These are phyloP conservation scores for Nicator chloris DNA, from an alignment of 2,113 vertebrate genomes.

Conservation along the genomic window DNA sequence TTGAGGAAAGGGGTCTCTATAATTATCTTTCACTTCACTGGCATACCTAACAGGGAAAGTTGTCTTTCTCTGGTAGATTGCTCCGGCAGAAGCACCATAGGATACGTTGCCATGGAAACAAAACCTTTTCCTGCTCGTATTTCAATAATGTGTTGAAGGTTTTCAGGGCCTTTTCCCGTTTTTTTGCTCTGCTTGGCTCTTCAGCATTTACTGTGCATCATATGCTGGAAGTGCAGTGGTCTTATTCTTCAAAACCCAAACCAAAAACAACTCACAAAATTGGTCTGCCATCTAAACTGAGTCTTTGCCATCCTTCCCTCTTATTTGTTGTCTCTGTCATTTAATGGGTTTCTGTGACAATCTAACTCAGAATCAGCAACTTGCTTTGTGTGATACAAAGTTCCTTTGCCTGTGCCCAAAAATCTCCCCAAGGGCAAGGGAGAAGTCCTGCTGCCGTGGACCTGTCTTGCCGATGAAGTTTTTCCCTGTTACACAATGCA, in stretches of 20 bases:
- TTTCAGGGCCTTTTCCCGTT: slow-evolving; percentile 11
- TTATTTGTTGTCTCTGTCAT: slow-evolving; percentile 17
- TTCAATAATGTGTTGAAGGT: slow-evolving; percentile 62
- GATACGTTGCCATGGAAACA: slow-evolving; percentile 73
- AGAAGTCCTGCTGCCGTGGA: background rate
- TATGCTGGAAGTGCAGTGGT: background rate
- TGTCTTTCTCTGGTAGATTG: slow-evolving; percentile 53
- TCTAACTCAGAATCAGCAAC: slow-evolving; percentile 23
- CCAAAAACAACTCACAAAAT: background rate
- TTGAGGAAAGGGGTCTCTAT: slow-evolving; percentile 19
- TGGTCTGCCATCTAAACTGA: background rate
- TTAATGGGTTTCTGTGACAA: slow-evolving; percentile 29
- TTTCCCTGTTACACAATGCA: background rate
- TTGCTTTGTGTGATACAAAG: slow-evolving; percentile 6
- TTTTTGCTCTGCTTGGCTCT: slow-evolving; percentile 42
- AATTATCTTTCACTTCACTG: slow-evolving; percentile 61
- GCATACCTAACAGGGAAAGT: slow-evolving; percentile 58
- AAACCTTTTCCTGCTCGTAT: slow-evolving; percentile 34
- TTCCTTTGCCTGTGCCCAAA: background rate
- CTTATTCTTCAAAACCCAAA: background rate
- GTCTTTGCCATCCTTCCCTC: background rate
- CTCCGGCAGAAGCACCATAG: slow-evolving; percentile 52
- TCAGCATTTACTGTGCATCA: slow-evolving; percentile 29
- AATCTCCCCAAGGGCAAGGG: background rate
- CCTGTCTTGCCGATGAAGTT: background rate